Evolutionary conservation across 2,888 invertebrate genomes (phyloP).

Genomic region (Oxytorus armatus): DNA sequence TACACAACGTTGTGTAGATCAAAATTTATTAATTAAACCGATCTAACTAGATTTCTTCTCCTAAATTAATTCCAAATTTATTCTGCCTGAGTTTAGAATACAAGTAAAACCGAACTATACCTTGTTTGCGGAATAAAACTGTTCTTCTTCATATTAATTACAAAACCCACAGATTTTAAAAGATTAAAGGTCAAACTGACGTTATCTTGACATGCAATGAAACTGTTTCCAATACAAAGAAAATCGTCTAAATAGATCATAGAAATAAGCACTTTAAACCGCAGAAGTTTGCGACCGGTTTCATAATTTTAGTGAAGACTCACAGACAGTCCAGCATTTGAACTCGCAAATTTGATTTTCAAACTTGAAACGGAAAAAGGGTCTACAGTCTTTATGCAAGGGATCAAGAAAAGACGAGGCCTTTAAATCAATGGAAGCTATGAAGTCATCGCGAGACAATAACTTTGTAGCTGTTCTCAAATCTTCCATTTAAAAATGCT

Average conservation of each 20-base stretch:
- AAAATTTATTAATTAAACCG: slow-evolving; percentile 24
- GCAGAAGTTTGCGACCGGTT: background rate
- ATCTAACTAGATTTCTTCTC: slow-evolving; percentile 26
- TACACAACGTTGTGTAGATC: background rate
- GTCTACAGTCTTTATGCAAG: background rate
- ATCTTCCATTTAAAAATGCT: slow-evolving; percentile 67
- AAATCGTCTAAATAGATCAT: background rate
- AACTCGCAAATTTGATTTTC: background rate
- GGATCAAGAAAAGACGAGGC: background rate
- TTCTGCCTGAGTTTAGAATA: background rate
- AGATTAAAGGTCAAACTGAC: background rate
- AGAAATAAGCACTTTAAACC: background rate
- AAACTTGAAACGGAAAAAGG: background rate
- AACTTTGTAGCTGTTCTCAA: slow-evolving; percentile 50
- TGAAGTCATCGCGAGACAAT: background rate
- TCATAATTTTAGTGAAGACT: background rate
- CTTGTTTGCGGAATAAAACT: background rate
- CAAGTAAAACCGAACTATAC: background rate
- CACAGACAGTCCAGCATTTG: slow-evolving; percentile 4
- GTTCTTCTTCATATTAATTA: background rate
- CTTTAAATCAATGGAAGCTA: slow-evolving; percentile 3
- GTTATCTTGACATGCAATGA: background rate
- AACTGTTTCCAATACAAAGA: background rate
- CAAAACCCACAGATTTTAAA: background rate
- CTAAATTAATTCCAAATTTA: slow-evolving; percentile 28